Percentiles rank a stretch among this genome's conserved stretches.
phyloP scores from a whole-genome alignment of 2,888 invertebrate genomes.

The Mimachlamys varia region DNA sequence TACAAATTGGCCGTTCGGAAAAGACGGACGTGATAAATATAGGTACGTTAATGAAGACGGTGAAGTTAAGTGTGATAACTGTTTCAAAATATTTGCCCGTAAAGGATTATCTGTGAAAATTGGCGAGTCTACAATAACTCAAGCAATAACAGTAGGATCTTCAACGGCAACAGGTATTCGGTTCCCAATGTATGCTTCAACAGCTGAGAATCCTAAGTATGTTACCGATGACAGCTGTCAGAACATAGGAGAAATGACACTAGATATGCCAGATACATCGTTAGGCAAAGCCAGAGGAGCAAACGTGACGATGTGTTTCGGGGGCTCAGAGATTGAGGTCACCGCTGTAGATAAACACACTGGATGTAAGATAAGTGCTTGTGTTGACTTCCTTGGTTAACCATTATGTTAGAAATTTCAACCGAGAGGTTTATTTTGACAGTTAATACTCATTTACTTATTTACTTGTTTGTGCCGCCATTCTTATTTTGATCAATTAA shows the following conservation, averaged over 20 bases:
- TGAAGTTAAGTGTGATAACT: not conserved
- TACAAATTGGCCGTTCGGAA: not conserved
- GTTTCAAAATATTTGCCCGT: not conserved
- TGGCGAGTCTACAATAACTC: not conserved
- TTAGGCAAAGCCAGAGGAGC: conserved; percentile 12
- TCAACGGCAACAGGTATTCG: not conserved
- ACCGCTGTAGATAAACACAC: not conserved
- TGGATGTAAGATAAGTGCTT: not conserved
- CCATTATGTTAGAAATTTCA: not conserved
- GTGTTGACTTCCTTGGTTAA: not conserved
- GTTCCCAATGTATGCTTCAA: not conserved
- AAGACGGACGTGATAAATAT: not conserved
- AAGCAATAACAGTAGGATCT: not conserved
- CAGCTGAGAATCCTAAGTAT: not conserved
- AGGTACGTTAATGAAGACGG: not conserved
- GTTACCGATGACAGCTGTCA: conserved; percentile 35
- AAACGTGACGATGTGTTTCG: not conserved
- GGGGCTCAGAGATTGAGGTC: conserved; percentile 32
- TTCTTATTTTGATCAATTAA: not conserved
- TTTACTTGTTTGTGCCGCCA: no score
- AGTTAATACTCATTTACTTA: no score
- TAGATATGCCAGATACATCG: not conserved
- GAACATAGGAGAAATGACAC: conserved; percentile 5
- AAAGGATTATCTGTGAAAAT: not conserved
- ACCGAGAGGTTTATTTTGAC: no score